Conservation (phyloP, 2,888 invertebrate species). For the Cactoblastis cactorum region DNA sequence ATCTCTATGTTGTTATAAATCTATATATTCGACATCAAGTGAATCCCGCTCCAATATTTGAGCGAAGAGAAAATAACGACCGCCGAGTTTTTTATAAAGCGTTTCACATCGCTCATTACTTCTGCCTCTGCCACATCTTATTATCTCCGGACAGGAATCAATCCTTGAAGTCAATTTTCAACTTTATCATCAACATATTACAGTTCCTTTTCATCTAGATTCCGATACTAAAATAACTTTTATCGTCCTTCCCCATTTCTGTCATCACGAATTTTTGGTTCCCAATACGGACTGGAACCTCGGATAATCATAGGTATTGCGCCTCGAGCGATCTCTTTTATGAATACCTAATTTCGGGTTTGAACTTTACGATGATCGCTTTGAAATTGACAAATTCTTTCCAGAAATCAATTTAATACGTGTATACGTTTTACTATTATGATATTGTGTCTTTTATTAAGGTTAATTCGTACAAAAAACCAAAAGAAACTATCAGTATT, state of each 20-base stretch:
- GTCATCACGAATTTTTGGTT: constrained; percentile 57
- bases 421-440: constrained; percentile 22
- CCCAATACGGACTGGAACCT: constrained; percentile 47
- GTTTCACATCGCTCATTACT: constrained; percentile 55
- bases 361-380: constrained; percentile 40
- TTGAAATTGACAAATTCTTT: constrained; percentile 50
- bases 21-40: constrained; percentile 34
- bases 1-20: no score
- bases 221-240: constrained; percentile 34
- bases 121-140: constrained; percentile 50
- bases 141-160: constrained; percentile 42
- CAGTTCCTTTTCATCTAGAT: constrained; percentile 29
- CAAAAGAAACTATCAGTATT: no score
- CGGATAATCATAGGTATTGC: constrained; percentile 66
- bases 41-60: constrained; percentile 37
- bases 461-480: no score
- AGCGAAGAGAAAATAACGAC: constrained; percentile 46
- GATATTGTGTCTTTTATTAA: no score
- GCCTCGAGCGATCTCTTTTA: constrained; percentile 59
- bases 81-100: constrained; percentile 40
- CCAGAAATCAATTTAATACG: constrained; percentile 27
- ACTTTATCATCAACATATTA: constrained; percentile 29
- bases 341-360: constrained; percentile 59
- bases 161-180: constrained; percentile 27
- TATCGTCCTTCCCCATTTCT: constrained; percentile 44